Evolutionary conservation across 53 echinoderm and acorn worm genomes (phyloP).

Genomic region (Patiria pectinifera): DNA sequence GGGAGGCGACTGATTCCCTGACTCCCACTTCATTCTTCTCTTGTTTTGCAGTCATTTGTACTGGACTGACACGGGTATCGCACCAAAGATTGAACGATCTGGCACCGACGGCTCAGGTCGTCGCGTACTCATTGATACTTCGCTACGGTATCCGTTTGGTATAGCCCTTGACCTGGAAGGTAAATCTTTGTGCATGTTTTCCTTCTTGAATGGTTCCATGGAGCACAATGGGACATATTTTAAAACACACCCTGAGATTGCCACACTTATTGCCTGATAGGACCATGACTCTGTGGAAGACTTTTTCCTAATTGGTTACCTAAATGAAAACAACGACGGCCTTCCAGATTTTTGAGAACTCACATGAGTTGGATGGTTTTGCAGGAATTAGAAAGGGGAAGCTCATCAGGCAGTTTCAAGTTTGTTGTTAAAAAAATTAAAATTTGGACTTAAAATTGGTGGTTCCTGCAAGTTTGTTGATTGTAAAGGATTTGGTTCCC

Average conservation of each 20-base stretch:
- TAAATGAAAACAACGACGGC: no score
- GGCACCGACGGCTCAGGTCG: background rate
- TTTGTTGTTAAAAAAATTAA: no score
- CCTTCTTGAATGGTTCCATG: background rate
- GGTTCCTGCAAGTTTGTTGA: no score
- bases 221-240: background rate
- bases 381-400: no score
- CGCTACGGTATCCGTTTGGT: background rate
- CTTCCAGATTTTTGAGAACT: no score
- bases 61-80: background rate
- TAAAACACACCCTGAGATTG: background rate
- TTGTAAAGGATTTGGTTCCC: no score
- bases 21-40: background rate
- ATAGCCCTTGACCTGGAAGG: background rate
- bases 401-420: no score
- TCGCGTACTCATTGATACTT: background rate
- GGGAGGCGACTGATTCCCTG: background rate
- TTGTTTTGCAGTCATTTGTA: conserved; percentile 16
- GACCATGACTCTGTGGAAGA: no score
- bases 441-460: no score
- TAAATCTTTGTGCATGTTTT: background rate
- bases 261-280: no score
- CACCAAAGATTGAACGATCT: conserved; percentile 20
- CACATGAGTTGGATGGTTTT: no score
- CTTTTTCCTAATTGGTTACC: no score